Conservation (phyloP, 2,113 vertebrate species). For the Glaucidium brasilianum region DNA sequence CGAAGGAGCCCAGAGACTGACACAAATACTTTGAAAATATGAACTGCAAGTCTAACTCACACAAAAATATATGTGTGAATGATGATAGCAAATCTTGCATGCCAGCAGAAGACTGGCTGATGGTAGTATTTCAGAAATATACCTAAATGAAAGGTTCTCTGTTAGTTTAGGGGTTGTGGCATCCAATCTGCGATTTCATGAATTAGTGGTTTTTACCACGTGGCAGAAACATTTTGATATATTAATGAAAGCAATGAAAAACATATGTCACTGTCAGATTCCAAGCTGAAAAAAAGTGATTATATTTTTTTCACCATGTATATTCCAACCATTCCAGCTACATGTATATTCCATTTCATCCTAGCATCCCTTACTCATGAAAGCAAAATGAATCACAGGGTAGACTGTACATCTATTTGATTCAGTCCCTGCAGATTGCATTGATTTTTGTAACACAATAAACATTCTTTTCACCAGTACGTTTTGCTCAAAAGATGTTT, state of each 20-base stretch:
- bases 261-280: not conserved
- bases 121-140: not conserved
- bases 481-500: slow-evolving; percentile 48
- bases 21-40: slow-evolving; percentile 38
- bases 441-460: slow-evolving; percentile 50
- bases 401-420: not conserved
- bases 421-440: slow-evolving; percentile 18
- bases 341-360: slow-evolving; percentile 42
- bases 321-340: not conserved
- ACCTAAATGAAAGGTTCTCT: not conserved
- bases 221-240: not conserved
- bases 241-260: slow-evolving; percentile 31
- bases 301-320: slow-evolving; percentile 6
- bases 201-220: not conserved
- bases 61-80: slow-evolving; percentile 49
- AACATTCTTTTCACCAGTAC: not conserved
- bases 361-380: slow-evolving; percentile 6
- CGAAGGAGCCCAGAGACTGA: slow-evolving; percentile 33
- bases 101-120: slow-evolving; percentile 12
- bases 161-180: slow-evolving; percentile 1
- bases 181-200: slow-evolving; percentile 10
- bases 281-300: not conserved
- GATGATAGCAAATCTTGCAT: not conserved
- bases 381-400: slow-evolving; percentile 34
- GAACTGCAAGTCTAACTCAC: slow-evolving; percentile 45